These are phyloP conservation scores for Nasonovia ribisnigri DNA, from an alignment of 2,888 invertebrate species.

Conservation along the genomic window DNA sequence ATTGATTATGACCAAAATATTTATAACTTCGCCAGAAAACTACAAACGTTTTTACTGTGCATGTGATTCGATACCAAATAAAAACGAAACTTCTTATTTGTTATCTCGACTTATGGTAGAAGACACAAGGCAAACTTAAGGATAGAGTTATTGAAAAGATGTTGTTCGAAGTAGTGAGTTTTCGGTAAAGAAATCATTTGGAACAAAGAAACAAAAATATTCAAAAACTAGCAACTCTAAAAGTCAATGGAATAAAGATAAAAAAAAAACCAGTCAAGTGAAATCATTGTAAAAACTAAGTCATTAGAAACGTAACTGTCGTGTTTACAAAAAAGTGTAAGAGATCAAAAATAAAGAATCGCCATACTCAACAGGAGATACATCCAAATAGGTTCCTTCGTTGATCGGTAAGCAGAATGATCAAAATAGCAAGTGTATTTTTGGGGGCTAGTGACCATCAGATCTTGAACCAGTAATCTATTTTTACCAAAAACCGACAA, in stretches of 20 bases:
- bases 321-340: neutral
- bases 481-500: neutral
- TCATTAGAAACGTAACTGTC: neutral
- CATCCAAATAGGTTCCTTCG: neutral
- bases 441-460: neutral
- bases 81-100: neutral
- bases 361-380: neutral
- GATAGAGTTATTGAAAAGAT: neutral
- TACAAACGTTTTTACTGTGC: neutral
- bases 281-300: neutral
- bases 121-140: neutral
- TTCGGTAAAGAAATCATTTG: neutral
- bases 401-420: too few species aligned
- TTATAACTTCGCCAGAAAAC: neutral
- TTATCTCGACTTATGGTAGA: neutral
- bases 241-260: neutral
- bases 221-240: neutral
- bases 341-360: neutral
- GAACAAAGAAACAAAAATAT: neutral
- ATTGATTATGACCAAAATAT: neutral
- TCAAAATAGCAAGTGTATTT: neutral
- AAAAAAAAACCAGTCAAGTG: neutral
- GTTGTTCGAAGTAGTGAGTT: neutral
- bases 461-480: neutral
- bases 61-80: neutral